A percentile compares a stretch with the other conserved stretches of the same genome.
These are phyloP conservation scores for Cryptus viduatorius DNA, from an alignment of 2,888 invertebrate genomes.

Conservation along the genomic window DNA sequence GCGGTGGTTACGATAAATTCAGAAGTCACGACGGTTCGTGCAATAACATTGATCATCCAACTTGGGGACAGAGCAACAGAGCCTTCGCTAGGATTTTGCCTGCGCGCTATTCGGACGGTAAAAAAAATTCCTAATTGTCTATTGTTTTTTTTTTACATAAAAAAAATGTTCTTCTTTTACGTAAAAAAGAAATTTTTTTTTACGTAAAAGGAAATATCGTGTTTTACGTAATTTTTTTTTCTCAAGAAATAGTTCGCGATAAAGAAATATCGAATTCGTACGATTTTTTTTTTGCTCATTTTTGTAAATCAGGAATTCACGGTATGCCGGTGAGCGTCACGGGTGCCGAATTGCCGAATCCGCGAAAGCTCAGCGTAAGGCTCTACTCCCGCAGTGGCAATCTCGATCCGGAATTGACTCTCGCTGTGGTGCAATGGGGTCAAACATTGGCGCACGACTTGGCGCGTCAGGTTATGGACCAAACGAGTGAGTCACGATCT, in stretches of 20 bases:
- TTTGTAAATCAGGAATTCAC: conserved; percentile 78
- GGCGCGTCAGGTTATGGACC: conserved; percentile 84
- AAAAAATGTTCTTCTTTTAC: too few relatives aligned
- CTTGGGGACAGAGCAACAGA: conserved; percentile 80
- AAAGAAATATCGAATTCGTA: not conserved
- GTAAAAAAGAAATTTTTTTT: not conserved
- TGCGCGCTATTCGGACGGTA: conserved; percentile 84
- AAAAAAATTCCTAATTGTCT: conserved; percentile 7
- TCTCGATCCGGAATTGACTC: conserved; percentile 80
- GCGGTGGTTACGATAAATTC: conserved; percentile 70
- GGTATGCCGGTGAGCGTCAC: conserved; percentile 80
- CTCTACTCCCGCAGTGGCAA: conserved; percentile 80
- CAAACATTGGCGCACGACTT: conserved; percentile 88
- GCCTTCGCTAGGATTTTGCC: conserved; percentile 81
- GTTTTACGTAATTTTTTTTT: not conserved
- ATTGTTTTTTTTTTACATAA: too few relatives aligned
- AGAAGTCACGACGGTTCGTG: conserved; percentile 82
- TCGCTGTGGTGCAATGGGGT: conserved; percentile 87
- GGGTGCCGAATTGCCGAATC: conserved; percentile 81
- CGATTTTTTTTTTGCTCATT: not conserved
- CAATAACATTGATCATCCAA: conserved; percentile 79
- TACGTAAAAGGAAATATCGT: not conserved
- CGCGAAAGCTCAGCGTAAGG: conserved; percentile 80
- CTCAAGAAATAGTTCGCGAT: not conserved
- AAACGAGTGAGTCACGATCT: conserved; percentile 83